Conservation (phyloP, 2,113 vertebrate genomes). For the Psilopsiagon aurifrons region DNA sequence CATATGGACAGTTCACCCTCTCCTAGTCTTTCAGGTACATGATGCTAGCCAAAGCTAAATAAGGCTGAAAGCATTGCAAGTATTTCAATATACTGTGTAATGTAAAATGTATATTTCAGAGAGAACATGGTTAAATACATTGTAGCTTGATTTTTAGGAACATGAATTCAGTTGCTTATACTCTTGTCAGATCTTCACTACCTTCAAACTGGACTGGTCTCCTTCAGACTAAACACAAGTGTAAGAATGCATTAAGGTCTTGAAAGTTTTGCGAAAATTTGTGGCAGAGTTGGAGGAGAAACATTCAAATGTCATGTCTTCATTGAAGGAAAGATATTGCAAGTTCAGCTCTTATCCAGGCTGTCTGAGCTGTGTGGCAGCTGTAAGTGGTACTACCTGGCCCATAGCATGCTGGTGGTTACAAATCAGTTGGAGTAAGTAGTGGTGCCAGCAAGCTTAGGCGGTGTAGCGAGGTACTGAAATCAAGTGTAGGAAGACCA, state of each 20-base stretch:
- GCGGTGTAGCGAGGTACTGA: background rate
- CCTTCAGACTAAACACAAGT: background rate
- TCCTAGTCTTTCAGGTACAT: background rate
- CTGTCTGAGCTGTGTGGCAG: background rate
- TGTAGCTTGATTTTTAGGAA: background rate
- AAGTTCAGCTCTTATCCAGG: background rate
- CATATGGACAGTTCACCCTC: background rate
- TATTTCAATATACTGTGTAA: background rate
- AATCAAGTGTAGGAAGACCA: background rate
- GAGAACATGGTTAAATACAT: background rate
- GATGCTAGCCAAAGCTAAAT: background rate
- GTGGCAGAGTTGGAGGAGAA: background rate
- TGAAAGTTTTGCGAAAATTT: background rate
- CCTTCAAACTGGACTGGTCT: background rate
- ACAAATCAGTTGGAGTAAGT: background rate
- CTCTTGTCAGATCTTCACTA: background rate
- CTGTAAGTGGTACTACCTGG: background rate
- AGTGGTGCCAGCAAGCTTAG: background rate
- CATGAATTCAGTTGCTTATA: background rate
- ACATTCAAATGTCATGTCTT: background rate
- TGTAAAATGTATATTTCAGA: background rate
- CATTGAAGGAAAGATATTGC: background rate
- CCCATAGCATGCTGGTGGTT: background rate
- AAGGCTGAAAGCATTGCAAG: background rate
- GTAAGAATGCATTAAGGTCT: background rate